Base-by-base conservation (phyloP, 2,888 invertebrate species). In the Eilema sororculum region DNA sequence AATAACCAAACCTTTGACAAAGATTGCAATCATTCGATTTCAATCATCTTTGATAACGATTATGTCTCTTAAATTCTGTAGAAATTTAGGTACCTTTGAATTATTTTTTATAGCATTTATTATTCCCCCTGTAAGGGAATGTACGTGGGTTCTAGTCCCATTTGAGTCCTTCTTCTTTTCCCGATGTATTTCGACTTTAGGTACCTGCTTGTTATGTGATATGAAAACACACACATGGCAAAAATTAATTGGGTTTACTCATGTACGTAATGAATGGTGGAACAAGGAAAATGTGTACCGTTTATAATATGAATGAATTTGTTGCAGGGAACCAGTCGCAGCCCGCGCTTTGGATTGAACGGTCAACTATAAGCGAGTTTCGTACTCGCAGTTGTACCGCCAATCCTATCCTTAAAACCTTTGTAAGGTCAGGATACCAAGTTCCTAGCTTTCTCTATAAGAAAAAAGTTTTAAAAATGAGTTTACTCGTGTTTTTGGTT, bases 311-410 rank as follows among this genome's bases (percentile, higher is more conserved):
- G 65, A 69, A 65, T 68, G 68, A 22, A 57, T 16, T 66, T 63
- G 63, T 59, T 20, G 8, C 37, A 60, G 30, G 5, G 3, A 46
- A 33, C 69, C 78, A 81, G 76, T 83, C 78, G 72, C 67, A 52
- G 60, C 30, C 65, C 59, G 80, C 74, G 72, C 73, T 63, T 72
- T 60, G 60, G 82, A 52, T 80, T 80, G 82, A 66, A 61, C 80
- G 84, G 84, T 71, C 82, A 84, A 84, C 81, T 82, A 71, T 71
- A 78, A n/a, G 78, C 73, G 79, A 82, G 82, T 28, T 3, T 13
- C 22, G 46, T 41, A 79, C 78, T 84, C 76, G 80, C 68, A 74
- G 81, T 82, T 82, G 82, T 58, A 61, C 82, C 80, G 71, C 57
- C 69, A 68, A 73, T 78, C 74, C 65, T 1, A 67, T 84, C 82